A percentile compares a stretch with the other conserved stretches of the same genome.
Conservation (phyloP, 2,113 vertebrate genomes). For the Melanocharis versteri region DNA sequence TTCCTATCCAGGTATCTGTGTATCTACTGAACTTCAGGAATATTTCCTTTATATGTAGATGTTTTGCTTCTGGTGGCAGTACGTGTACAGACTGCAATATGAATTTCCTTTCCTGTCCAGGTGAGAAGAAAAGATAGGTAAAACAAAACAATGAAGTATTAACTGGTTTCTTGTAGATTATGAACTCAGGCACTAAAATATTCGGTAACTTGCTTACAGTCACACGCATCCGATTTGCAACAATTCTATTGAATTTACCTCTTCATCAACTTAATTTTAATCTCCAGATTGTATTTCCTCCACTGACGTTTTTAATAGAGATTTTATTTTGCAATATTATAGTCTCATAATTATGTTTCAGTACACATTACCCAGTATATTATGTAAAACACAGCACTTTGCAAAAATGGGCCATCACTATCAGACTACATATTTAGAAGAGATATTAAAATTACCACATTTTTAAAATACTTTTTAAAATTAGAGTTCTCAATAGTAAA, state of each 20-base stretch:
- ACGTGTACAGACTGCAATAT: neutral
- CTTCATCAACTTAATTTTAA: slow-evolving; percentile 13
- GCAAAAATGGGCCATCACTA: neutral
- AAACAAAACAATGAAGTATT: neutral
- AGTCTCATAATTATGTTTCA: neutral
- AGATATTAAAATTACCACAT: neutral
- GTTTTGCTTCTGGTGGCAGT: neutral
- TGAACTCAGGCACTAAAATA: neutral
- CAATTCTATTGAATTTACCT: neutral
- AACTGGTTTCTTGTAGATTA: neutral
- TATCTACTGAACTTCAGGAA: neutral
- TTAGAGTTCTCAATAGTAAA: neutral
- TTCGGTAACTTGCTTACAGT: neutral
- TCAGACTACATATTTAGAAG: neutral
- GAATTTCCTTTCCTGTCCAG: neutral
- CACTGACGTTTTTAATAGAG: neutral
- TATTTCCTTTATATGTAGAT: neutral
- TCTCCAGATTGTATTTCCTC: neutral
- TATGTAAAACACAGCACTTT: neutral
- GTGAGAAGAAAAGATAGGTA: neutral
- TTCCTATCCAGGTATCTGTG: neutral
- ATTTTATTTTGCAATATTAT: slow-evolving; percentile 12
- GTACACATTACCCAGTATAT: neutral
- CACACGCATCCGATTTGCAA: neutral
- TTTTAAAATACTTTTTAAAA: neutral